A percentile compares a stretch with the other conserved stretches of the same genome.
phyloP scores from a whole-genome alignment of 2,797 vertebrate species.

The Phalanger gymnotis region DNA sequence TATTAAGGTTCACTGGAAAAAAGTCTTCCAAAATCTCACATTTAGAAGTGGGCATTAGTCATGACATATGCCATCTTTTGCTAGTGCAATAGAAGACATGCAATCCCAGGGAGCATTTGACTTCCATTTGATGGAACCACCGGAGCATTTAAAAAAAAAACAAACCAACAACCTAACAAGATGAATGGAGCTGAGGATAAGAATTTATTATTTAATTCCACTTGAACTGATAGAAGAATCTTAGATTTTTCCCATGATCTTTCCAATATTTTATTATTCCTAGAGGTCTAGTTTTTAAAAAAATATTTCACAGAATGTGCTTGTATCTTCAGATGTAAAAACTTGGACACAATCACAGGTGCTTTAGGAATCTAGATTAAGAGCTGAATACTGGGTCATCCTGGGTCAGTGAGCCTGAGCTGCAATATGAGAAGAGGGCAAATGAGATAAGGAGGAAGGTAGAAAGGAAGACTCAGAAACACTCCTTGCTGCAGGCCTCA shows the following conservation, averaged over 20 bases:
- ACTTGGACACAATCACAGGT: neutral
- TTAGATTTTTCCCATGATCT: slow-evolving; percentile 15
- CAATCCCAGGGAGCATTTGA: neutral
- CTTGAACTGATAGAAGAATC: neutral
- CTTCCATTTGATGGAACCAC: slow-evolving; percentile 27
- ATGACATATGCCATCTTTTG: slow-evolving; percentile 23
- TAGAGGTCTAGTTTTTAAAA: slow-evolving; percentile 19
- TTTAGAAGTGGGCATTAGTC: slow-evolving; percentile 79
- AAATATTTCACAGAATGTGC: neutral
- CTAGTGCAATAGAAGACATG: neutral
- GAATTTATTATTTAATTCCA: neutral
- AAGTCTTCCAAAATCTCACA: slow-evolving; percentile 78
- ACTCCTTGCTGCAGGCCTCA: neutral
- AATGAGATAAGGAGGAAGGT: neutral
- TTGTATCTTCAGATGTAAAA: neutral
- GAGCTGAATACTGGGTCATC: neutral
- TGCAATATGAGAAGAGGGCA: neutral
- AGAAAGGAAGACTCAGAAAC: neutral
- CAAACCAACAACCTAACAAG: neutral
- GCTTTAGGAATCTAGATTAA: neutral
- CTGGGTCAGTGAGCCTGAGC: neutral
- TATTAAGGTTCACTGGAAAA: slow-evolving; percentile 84
- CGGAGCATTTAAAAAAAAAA: neutral
- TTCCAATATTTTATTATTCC: neutral
- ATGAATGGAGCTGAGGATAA: slow-evolving; percentile 10